Evolutionary conservation across 1,140 invertebrate species (phyloP).

Genomic region (Whitmania pigra): DNA sequence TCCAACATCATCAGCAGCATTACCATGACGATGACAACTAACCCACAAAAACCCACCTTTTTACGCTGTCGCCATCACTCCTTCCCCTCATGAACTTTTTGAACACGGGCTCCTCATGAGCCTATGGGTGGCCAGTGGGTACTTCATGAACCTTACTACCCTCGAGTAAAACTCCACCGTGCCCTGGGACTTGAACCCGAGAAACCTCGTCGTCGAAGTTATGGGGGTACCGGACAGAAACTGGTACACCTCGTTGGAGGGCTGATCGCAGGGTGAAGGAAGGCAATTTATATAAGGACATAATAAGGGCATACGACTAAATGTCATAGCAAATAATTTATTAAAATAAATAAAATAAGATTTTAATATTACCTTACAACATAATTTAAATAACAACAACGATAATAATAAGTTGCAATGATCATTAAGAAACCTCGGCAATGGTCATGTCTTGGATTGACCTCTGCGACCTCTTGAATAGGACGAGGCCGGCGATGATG

Average conservation of each 20-base stretch:
- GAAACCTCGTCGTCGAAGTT: constrained; percentile 66
- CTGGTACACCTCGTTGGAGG: constrained; percentile 73
- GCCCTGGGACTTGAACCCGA: constrained; percentile 63
- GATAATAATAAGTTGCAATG: no score
- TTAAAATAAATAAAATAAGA: no score
- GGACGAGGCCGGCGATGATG: constrained; percentile 69
- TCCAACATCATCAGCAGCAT: no score
- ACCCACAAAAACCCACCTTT: not conserved
- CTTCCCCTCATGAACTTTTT: not conserved
- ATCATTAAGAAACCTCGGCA: constrained; percentile 49
- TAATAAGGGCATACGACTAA: no score
- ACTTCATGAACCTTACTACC: constrained; percentile 74
- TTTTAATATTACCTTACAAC: no score
- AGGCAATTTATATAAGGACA: no score
- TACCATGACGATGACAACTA: not conserved
- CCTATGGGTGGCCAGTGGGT: constrained; percentile 73
- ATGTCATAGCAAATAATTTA: no score
- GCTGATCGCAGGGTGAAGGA: constrained; percentile 42
- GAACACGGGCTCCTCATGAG: not conserved
- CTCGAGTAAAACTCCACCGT: constrained; percentile 61
- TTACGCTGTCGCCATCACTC: not conserved
- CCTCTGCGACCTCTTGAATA: constrained; percentile 69
- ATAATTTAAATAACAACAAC: no score
- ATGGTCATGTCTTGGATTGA: constrained; percentile 64
- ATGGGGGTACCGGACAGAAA: constrained; percentile 76